These are phyloP conservation scores for Parnassius smintheus DNA, from an alignment of 2,888 invertebrate genomes.

Conservation along the genomic window DNA sequence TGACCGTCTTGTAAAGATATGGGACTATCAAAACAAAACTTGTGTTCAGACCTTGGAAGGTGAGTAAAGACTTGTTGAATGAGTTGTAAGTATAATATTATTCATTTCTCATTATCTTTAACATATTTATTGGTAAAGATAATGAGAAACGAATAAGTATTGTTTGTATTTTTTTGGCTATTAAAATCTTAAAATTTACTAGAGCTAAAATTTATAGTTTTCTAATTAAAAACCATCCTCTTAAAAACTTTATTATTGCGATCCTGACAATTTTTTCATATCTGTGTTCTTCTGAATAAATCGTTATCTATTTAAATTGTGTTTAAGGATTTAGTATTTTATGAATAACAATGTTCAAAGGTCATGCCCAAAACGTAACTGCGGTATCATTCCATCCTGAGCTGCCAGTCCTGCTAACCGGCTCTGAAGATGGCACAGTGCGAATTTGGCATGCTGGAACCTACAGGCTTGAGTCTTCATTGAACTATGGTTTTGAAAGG, in stretches of 20 bases:
- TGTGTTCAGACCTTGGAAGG: constrained; percentile 98
- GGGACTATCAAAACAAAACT: constrained; percentile 99
- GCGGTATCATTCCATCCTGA: constrained; percentile 99
- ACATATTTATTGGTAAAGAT: too few relatives aligned
- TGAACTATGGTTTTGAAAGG: constrained; percentile 98
- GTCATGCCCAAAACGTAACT: constrained; percentile 97
- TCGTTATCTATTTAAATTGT: too few relatives aligned
- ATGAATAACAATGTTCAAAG: constrained; percentile 45
- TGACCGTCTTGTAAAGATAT: constrained; percentile 98
- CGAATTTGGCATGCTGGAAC: constrained; percentile 99
- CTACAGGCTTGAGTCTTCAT: constrained; percentile 96
- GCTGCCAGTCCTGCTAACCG: constrained; percentile 96
- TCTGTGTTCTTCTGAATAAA: too few relatives aligned
- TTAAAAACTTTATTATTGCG: too few relatives aligned
- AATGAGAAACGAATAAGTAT: too few relatives aligned
- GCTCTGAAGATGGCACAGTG: constrained; percentile 98
- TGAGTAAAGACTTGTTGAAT: constrained; percentile 32
- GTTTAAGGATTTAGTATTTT: background rate
- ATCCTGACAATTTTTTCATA: too few relatives aligned
- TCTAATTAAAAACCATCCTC: too few relatives aligned
- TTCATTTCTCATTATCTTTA: too few relatives aligned
- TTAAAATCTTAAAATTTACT: too few relatives aligned
- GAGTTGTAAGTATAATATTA: too few relatives aligned
- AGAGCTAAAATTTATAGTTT: too few relatives aligned
- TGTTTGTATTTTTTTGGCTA: too few relatives aligned